A percentile compares a stretch with the other conserved stretches of the same genome.
Evolutionary conservation across 2,113 vertebrate genomes (phyloP).

Genomic region (Pyrgilauda ruficollis): DNA sequence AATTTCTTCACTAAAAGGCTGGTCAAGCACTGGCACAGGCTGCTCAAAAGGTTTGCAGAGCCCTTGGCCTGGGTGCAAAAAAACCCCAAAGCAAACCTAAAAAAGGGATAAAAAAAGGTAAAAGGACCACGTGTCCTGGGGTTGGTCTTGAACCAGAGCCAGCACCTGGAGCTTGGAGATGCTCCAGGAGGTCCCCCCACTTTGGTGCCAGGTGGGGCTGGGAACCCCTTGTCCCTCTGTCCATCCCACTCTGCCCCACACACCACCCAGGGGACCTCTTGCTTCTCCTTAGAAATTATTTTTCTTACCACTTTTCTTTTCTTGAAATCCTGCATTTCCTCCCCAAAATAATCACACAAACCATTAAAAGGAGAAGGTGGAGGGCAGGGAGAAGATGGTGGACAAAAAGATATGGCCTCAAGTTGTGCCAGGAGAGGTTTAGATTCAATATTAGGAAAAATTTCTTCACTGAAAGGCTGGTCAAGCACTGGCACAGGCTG

Average conservation of each 20-base stretch:
- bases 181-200: background rate
- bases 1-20: too few species aligned
- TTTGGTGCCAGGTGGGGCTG: background rate
- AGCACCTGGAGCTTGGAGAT: background rate
- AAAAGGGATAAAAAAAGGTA: background rate
- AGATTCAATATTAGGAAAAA: background rate
- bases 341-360: background rate
- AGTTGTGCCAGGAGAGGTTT: background rate
- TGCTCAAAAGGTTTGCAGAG: conserved; percentile 34
- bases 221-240: background rate
- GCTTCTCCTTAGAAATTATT: background rate
- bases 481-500: background rate
- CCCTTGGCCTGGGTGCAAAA: background rate
- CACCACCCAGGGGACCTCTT: background rate
- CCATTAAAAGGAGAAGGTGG: background rate
- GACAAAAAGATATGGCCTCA: background rate
- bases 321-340: conserved; percentile 2
- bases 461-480: background rate
- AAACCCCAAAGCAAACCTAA: background rate
- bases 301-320: background rate
- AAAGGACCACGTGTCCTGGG: background rate
- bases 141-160: background rate
- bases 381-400: background rate
- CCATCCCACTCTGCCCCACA: background rate
- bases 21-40: too few species aligned